These are phyloP conservation scores for Lasioglossum malachurum DNA, from an alignment of 2,888 invertebrate genomes.

Conservation along the genomic window DNA sequence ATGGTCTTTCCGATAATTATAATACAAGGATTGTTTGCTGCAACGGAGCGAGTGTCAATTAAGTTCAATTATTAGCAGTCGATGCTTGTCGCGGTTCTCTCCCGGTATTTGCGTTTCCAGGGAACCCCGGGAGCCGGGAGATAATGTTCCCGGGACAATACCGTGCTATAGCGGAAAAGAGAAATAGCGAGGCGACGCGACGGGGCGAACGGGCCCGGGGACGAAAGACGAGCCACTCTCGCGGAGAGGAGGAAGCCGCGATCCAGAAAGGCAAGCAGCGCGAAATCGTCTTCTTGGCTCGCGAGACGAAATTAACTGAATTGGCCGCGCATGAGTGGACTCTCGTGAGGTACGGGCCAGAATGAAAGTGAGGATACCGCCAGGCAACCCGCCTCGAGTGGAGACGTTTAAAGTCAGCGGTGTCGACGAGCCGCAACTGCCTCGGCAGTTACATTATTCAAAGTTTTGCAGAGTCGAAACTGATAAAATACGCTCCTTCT, in stretches of 20 bases:
- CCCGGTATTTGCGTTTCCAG: neutral
- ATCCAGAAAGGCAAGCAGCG: conserved; percentile 65
- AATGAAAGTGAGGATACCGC: conserved; percentile 36
- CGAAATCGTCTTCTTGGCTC: conserved; percentile 65
- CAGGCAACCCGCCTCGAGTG: conserved; percentile 14
- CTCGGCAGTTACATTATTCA: neutral
- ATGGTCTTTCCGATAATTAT: neutral
- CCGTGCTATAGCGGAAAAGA: neutral
- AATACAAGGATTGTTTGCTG: neutral
- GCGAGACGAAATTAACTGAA: conserved; percentile 65
- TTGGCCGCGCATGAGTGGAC: conserved; percentile 65
- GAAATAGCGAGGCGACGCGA: conserved; percentile 9
- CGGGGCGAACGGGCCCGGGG: neutral
- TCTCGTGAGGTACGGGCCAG: conserved; percentile 37
- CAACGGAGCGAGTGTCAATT: neutral
- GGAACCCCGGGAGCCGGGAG: conserved; percentile 36
- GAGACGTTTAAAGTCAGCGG: conserved; percentile 24
- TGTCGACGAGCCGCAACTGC: neutral
- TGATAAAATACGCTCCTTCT: too few species aligned
- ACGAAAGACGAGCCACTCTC: conserved; percentile 27
- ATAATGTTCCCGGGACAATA: conserved; percentile 52
- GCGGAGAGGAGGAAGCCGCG: conserved; percentile 36
- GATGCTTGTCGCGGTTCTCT: neutral
- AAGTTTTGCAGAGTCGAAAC: too few species aligned
- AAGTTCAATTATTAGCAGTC: neutral